A percentile compares a stretch with the other conserved stretches of the same genome.
Evolutionary conservation across 2,113 vertebrate genomes (phyloP).

Genomic region (Elgaria multicarinata): DNA sequence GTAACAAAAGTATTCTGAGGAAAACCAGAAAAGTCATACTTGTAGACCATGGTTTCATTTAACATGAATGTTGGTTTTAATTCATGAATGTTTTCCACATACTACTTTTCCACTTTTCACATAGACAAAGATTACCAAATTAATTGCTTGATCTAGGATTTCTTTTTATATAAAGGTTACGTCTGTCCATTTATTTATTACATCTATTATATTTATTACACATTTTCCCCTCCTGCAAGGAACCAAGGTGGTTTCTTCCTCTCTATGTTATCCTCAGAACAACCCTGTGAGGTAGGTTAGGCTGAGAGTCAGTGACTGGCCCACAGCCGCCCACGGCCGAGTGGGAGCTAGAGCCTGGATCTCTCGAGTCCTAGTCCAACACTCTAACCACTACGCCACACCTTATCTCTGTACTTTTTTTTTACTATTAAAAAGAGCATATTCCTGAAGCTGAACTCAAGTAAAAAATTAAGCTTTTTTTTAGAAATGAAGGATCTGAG

Average conservation of each 20-base stretch:
- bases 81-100: background rate
- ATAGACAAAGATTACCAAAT: background rate
- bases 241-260: no score
- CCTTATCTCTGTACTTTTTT: background rate
- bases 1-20: background rate
- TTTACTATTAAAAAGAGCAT: background rate
- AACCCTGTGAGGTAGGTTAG: no score
- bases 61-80: background rate
- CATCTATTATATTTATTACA: background rate
- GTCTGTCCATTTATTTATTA: background rate
- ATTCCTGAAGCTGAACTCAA: background rate
- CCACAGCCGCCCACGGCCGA: no score
- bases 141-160: background rate
- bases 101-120: background rate
- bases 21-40: background rate
- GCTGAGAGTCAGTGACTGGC: no score
- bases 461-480: background rate
- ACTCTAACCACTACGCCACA: no score
- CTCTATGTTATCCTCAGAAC: no score
- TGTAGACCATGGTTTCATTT: background rate
- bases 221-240: no score
- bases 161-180: background rate
- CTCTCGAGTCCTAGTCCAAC: no score
- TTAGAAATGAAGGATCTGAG: background rate
- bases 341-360: no score